Percentiles rank a stretch among this genome's conserved stretches.
These are phyloP conservation scores for Cyclopterus lumpus DNA, from an alignment of 2,797 vertebrate species.

Conservation along the genomic window DNA sequence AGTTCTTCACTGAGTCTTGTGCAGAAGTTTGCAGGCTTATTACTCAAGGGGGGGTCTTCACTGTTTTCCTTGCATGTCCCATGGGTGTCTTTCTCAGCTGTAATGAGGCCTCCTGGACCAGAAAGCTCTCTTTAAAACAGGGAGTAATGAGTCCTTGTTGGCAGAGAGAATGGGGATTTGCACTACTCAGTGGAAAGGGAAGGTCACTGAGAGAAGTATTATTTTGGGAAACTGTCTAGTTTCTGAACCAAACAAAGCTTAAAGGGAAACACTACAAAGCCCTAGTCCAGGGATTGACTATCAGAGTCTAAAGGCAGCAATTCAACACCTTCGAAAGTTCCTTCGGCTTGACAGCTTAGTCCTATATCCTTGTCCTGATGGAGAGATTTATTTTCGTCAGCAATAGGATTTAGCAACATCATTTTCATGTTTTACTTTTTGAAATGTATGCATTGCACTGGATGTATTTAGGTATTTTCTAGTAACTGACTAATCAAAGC, in stretches of 20 bases:
- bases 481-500: constrained; percentile 48
- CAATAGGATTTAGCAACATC: constrained; percentile 38
- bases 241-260: constrained; percentile 81
- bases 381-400: constrained; percentile 51
- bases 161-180: constrained; percentile 83
- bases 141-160: constrained; percentile 86
- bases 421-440: constrained; percentile 49
- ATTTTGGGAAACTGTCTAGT: constrained; percentile 84
- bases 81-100: constrained; percentile 87
- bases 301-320: constrained; percentile 71
- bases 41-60: constrained; percentile 84
- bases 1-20: constrained; percentile 81
- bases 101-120: constrained; percentile 88
- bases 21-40: constrained; percentile 83
- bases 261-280: constrained; percentile 83
- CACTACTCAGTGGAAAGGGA: constrained; percentile 81
- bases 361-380: constrained; percentile 56
- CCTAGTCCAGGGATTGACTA: constrained; percentile 71
- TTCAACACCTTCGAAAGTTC: constrained; percentile 62
- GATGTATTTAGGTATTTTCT: constrained; percentile 45
- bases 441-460: constrained; percentile 19
- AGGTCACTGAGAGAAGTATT: constrained; percentile 84
- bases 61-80: constrained; percentile 83
- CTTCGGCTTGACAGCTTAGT: constrained; percentile 71
- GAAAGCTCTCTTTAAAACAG: constrained; percentile 83